Evolutionary conservation across 2,113 vertebrate genomes (phyloP), one percentile per base, ranked within the genome.

Genomic region (Oplegnathus fasciatus): DNA sequence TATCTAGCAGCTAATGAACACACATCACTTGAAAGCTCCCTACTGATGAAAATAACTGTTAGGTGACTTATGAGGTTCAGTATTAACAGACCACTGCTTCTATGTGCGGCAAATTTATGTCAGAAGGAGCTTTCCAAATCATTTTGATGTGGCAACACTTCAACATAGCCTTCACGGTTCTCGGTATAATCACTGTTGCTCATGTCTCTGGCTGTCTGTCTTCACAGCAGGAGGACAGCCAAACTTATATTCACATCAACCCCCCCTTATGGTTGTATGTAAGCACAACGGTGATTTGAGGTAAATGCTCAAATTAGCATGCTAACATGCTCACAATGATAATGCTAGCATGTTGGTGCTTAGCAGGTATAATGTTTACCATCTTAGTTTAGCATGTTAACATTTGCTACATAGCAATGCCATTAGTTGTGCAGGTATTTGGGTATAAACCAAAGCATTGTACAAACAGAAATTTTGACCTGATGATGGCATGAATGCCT

Each of bases 1-100:
- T 48, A 54, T 44, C 65, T 42, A 75, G 32, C 66, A 65, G 78
- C 58, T 78, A 75, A 88, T 83, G 83, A 89, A 88, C 72, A 86
- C 24, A 26, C 24, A 65, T 74, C 14, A 55, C 24, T 75, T 71
- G 30, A 86, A 85, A 55, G 37, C 76, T 86, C 54, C 79, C 24
- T 71, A 34, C 44, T 15, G 60, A 55, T 40, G 62, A 75, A 69
- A 81, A 85, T 34, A 78, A 78, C 55, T 42, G 18, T 52, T 13
- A 11, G 32, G 52, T 74, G 50, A 85, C 52, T 71, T 50, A 28
- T 65, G 32, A 58, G 32, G 32, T 64, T 54, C 26, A 34, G 8
- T 40, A 67, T 73, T 44, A 55, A 54, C 54, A 58, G 40, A 54
- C 30, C 30, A 46, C 11, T 79, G n/a, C 20, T 28, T 46, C 9